Percentiles rank a stretch among this genome's conserved stretches.
Conservation (phyloP, 2,888 invertebrate genomes). For the Cheilosia pagana region DNA sequence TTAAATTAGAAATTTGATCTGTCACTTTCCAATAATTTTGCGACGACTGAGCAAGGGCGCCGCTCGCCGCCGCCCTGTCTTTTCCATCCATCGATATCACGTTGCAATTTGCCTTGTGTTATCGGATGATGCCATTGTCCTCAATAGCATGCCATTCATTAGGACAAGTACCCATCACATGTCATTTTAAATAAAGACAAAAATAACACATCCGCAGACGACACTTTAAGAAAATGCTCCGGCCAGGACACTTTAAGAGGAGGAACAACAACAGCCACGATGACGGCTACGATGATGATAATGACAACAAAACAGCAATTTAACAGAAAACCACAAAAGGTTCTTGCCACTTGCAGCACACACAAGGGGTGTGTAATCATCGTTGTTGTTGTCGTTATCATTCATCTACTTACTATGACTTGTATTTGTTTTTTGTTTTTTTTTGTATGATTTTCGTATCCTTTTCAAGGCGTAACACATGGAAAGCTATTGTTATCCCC, state of each 20-base stretch:
- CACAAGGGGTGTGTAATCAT: constrained; percentile 57
- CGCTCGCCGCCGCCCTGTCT: constrained; percentile 13
- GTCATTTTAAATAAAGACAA: constrained; percentile 60
- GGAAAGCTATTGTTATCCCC: constrained; percentile 33
- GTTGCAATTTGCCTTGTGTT: constrained; percentile 29
- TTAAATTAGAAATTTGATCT: constrained; percentile 64
- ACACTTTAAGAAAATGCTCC: constrained; percentile 32
- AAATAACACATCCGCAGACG: constrained; percentile 45
- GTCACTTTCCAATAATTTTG: constrained; percentile 41
- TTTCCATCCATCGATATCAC: constrained; percentile 24
- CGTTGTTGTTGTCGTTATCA: constrained; percentile 48
- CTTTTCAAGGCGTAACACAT: constrained; percentile 32
- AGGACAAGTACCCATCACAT: constrained; percentile 66
- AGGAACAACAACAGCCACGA: constrained; percentile 42
- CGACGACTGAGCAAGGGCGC: neutral
- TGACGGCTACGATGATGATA: constrained; percentile 60
- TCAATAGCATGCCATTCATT: constrained; percentile 67
- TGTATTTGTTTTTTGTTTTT: constrained; percentile 12
- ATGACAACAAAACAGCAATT: constrained; percentile 69
- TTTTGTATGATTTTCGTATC: constrained; percentile 3
- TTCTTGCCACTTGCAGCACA: constrained; percentile 65
- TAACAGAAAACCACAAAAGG: constrained; percentile 58
- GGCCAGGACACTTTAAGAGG: constrained; percentile 51
- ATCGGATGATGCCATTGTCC: constrained; percentile 50
- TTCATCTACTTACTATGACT: constrained; percentile 39